phyloP scores from a whole-genome alignment of 1,140 invertebrate genomes.

The roundworm (Caenorhabditis elegans) region DNA sequence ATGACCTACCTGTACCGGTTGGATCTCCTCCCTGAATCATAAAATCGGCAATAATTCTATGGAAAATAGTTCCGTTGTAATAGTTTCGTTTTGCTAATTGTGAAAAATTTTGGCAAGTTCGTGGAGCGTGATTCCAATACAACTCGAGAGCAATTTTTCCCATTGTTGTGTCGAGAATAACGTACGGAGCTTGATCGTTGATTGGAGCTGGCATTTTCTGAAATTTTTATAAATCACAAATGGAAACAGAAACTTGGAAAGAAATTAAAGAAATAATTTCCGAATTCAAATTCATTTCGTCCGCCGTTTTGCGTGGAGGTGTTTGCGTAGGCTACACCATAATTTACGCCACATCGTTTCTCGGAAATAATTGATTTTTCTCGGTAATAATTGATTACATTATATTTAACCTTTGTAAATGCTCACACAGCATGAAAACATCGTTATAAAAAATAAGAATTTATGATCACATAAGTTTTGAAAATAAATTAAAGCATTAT shows the following conservation, averaged over 20 bases:
- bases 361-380: no score
- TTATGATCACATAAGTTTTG: not conserved
- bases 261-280: not conserved
- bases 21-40: constrained; percentile 93
- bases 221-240: not conserved
- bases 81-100: constrained; percentile 87
- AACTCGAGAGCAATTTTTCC: constrained; percentile 86
- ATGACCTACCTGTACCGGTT: constrained; percentile 77
- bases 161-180: constrained; percentile 71
- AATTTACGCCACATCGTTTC: not conserved
- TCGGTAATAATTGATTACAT: no score
- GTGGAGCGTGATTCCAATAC: constrained; percentile 95
- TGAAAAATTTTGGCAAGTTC: constrained; percentile 93
- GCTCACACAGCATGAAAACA: no score
- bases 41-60: constrained; percentile 91
- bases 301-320: not conserved
- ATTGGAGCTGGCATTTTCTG: not conserved
- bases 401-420: no score
- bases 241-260: not conserved
- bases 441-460: no score
- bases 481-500: not conserved
- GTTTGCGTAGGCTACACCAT: not conserved
- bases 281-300: not conserved
- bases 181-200: constrained; percentile 27
- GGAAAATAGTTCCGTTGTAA: constrained; percentile 94